Percentiles rank a stretch among this genome's conserved stretches.
Conservation (phyloP, 2,797 vertebrate genomes). For the Sebastes glaucus region DNA sequence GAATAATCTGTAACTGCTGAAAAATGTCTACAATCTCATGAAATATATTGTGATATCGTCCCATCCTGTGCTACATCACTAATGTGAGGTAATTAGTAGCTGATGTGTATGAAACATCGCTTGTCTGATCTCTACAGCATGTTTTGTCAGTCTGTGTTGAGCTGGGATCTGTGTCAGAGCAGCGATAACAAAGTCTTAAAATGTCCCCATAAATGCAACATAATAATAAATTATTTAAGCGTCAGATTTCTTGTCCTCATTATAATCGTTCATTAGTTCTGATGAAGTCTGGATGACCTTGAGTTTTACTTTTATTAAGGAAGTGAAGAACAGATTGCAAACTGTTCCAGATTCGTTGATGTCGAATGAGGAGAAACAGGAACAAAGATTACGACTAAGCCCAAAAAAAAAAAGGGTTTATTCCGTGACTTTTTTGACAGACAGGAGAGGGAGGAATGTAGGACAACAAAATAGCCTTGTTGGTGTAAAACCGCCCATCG, state of each 20-base stretch:
- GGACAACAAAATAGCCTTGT: constrained; percentile 69
- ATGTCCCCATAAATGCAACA: constrained; percentile 44
- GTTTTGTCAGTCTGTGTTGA: constrained; percentile 8
- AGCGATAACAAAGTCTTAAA: constrained; percentile 40
- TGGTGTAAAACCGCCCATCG: constrained; percentile 57
- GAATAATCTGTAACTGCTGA: neutral
- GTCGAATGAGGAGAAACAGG: constrained; percentile 36
- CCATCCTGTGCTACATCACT: neutral
- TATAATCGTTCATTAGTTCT: constrained; percentile 27
- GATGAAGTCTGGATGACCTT: constrained; percentile 13
- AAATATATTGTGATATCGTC: neutral
- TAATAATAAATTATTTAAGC: constrained; percentile 57
- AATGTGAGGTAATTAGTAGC: neutral
- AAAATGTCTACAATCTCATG: neutral
- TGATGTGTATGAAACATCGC: neutral
- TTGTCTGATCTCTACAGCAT: neutral
- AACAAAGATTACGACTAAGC: constrained; percentile 28
- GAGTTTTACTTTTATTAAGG: constrained; percentile 25
- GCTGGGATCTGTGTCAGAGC: constrained; percentile 54
- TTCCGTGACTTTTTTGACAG: constrained; percentile 41
- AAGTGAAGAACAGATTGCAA: constrained; percentile 23
- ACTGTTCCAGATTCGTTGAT: constrained; percentile 28
- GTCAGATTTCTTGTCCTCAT: constrained; percentile 41
- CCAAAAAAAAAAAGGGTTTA: constrained; percentile 22
- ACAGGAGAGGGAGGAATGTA: constrained; percentile 59